Conservation (phyloP, 2,888 invertebrate genomes). For the Cosmorhoe ocellata region DNA sequence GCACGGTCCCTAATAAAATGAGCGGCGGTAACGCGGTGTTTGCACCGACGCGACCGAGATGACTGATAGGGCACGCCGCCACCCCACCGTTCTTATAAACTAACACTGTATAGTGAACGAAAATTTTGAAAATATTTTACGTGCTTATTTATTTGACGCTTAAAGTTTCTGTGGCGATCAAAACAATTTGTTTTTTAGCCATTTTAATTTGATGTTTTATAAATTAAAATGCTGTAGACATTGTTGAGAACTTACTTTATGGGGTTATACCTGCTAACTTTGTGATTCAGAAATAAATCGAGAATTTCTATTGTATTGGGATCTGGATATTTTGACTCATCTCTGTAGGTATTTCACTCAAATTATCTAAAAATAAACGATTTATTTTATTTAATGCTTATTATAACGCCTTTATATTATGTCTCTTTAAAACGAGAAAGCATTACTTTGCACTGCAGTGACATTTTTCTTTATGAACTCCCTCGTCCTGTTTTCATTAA, state of each 20-base stretch:
- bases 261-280: too few species aligned
- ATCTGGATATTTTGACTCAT: too few species aligned
- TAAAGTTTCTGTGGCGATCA: background rate
- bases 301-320: too few species aligned
- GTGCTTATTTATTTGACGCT: conserved; percentile 15
- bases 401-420: conserved; percentile 35
- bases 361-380: background rate
- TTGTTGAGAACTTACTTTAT: too few species aligned
- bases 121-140: conserved; percentile 36
- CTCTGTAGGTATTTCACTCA: too few species aligned
- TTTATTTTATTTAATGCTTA: too few species aligned
- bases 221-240: too few species aligned
- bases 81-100: conserved; percentile 61
- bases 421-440: conserved; percentile 51
- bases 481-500: conserved; percentile 69
- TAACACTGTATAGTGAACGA: conserved; percentile 49
- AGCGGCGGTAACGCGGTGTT: conserved; percentile 76
- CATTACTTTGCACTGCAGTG: conserved; percentile 69
- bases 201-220: too few species aligned
- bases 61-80: conserved; percentile 76
- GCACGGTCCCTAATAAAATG: conserved; percentile 70
- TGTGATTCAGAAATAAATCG: too few species aligned
- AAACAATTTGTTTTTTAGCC: too few species aligned
- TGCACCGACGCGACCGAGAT: conserved; percentile 69
- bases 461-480: conserved; percentile 74